Evolutionary conservation across 1,140 invertebrate genomes (phyloP), one percentile per base, ranked within the genome.

Genomic region (Physella acuta): DNA sequence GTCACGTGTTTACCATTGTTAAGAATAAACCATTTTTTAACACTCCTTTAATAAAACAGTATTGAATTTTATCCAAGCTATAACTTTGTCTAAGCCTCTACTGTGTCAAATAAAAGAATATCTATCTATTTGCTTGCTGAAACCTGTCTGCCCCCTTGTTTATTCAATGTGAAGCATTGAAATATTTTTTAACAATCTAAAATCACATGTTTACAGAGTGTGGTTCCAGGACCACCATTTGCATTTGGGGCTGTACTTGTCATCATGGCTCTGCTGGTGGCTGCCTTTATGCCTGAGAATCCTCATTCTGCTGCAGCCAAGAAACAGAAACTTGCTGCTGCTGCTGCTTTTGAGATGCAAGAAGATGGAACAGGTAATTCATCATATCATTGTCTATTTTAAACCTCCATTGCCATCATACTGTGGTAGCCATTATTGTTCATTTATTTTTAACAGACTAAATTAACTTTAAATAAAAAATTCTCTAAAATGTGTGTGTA

Each of bases 191-290:
- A n/a, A n/a, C n/a, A n/a, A n/a, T n/a, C n/a, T n/a, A n/a, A n/a
- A n/a, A n/a, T n/a, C n/a, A n/a, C n/a, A n/a, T n/a, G n/a, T n/a
- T n/a, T n/a, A n/a, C n/a, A n/a, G 86, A 87, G 92, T 85, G 85
- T 98, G 76, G 90, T 99, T 75, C 97, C 97, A 56, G 97, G 97
- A n/a, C 97, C 97, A 58, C 97, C 97, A n/a, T 99, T 99, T 87
- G 93, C 98, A 36, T 96, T 99, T 87, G 98, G 97, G 67, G 94
- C 97, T 62, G 88, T 99, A 79, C 89, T 99, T 81, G 97, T 98
- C 63, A 92, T 99, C 73, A 92, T 94, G 83, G 97, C 97, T 36
- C 88, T 98, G 77, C 85, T 97, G 70, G 94, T 98, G 72, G 92
- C 94, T 55, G 90, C 92, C 60, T 95, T 96, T 86, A 94, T 97